A percentile compares a stretch with the other conserved stretches of the same genome.
phyloP scores from a whole-genome alignment of 1,140 invertebrate species.

The Whitmania pigra region DNA sequence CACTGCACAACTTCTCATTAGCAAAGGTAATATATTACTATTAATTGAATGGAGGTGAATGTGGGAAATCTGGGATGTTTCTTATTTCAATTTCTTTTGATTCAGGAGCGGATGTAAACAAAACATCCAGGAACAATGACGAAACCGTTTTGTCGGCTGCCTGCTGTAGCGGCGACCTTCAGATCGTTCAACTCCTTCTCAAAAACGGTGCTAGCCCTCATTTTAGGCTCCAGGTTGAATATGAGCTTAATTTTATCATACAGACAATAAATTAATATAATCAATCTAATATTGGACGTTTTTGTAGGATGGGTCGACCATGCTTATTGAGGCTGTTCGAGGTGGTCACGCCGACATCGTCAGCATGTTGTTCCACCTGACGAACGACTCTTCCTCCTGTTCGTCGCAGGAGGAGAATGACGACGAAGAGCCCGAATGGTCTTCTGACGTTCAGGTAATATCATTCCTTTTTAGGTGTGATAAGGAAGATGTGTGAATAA shows the following conservation, averaged over 20 bases:
- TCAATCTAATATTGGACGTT: neutral
- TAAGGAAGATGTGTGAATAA: no score
- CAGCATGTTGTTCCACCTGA: constrained; percentile 68
- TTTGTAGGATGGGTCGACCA: constrained; percentile 80
- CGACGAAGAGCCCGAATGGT: no score
- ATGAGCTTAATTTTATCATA: neutral
- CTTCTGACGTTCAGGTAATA: no score
- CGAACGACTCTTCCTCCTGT: neutral
- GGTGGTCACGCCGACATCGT: constrained; percentile 90
- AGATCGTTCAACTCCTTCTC: constrained; percentile 79
- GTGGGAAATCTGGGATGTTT: no score
- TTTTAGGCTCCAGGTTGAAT: constrained; percentile 71
- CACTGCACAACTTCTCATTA: constrained; percentile 44
- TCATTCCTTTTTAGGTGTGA: no score
- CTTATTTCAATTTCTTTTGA: neutral
- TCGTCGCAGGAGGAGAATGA: no score
- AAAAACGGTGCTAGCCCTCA: constrained; percentile 81
- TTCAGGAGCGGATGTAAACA: constrained; percentile 43
- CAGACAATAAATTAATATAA: neutral
- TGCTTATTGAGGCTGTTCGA: constrained; percentile 94
- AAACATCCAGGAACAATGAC: constrained; percentile 41
- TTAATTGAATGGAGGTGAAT: no score
- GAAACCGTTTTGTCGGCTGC: constrained; percentile 43
- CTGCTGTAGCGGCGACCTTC: constrained; percentile 73
- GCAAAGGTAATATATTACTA: constrained; percentile 32